phyloP scores from a whole-genome alignment of 2,888 invertebrate species.

The Oscheius sp. region DNA sequence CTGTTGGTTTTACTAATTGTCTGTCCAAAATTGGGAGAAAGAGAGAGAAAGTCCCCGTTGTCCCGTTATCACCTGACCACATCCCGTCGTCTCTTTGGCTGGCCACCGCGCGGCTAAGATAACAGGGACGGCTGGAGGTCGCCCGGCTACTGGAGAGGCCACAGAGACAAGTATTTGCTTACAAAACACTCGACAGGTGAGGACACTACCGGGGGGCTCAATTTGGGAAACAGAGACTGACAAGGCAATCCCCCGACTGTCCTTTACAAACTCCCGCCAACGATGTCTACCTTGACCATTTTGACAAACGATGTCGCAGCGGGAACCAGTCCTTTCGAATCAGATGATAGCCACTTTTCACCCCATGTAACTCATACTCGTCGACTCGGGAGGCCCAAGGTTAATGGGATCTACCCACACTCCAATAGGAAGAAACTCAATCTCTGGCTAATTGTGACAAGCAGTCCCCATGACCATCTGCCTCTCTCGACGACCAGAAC shows the following conservation, averaged over 20 bases:
- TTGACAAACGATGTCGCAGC: constrained; percentile 22
- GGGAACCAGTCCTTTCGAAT: constrained; percentile 24
- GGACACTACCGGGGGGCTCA: background rate
- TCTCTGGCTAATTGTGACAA: constrained; percentile 29
- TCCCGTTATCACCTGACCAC: constrained; percentile 20
- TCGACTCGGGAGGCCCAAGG: background rate
- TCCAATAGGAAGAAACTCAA: constrained; percentile 3
- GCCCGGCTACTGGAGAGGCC: constrained; percentile 25
- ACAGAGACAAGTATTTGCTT: constrained; percentile 5
- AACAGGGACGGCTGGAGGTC: constrained; percentile 24
- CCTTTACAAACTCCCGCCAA: background rate
- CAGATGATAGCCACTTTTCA: constrained; percentile 8
- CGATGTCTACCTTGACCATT: background rate
- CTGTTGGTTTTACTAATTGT: too few relatives aligned
- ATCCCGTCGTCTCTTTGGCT: constrained; percentile 7
- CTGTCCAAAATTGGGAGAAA: background rate
- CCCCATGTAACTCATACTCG: background rate
- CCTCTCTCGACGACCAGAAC: constrained; percentile 21
- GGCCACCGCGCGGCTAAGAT: constrained; percentile 25
- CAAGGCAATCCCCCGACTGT: background rate
- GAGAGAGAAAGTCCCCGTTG: background rate
- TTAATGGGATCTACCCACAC: constrained; percentile 14
- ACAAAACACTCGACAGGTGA: background rate
- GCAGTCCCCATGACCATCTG: constrained; percentile 26
- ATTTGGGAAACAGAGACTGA: background rate